Evolutionary conservation across 1,140 invertebrate species (phyloP), one percentile per base, ranked within the genome.

Genomic region (Andricus grossulariae): DNA sequence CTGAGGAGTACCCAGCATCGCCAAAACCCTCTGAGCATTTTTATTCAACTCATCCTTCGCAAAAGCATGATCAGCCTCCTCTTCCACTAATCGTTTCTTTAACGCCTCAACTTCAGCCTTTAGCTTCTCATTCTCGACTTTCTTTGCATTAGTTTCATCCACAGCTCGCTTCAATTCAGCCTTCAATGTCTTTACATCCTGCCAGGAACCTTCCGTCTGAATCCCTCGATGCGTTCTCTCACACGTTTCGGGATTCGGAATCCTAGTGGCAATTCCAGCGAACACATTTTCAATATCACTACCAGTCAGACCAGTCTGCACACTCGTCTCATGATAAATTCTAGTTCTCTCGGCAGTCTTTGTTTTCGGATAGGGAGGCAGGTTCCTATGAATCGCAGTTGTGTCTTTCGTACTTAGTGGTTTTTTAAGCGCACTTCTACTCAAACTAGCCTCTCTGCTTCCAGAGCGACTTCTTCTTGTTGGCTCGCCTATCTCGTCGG

Each of bases 281-380:
- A 96, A 88, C 19, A 94, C 94, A 13, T 94, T 93, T 57, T 95
- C 94, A 15, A 97, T 91, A 84, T 97, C 96, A 1, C 89, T 86
- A 54, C 94, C 93, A 0, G 95, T 93, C 25, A 97, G 87, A 10
- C 94, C 95, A 0, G 96, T 97, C 85, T 97, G 96, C 5, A 93
- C 92, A 16, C 92, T 92, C 0, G 92, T 95, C 88, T 97, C 96
- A 77, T 96, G 95, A 86, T 96, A 97, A 75, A 97, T 97, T 81
- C 93, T 92, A 0, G 95, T 96, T 83, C 92, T 93, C 11, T 91
- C 91, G 87, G 71, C 84, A 79, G 45, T 90, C 91, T 88, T 87
- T 86, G 60, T 73, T 82, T 74, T 86, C 77, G 51, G 81, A 71
- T 15, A 90, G 76, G 88, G 86, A 15, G 88, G 86, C 50, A 90